Evolutionary conservation across 2,113 vertebrate genomes (phyloP), one percentile per base, ranked within the genome.

Genomic region (Syrrhaptes paradoxus): DNA sequence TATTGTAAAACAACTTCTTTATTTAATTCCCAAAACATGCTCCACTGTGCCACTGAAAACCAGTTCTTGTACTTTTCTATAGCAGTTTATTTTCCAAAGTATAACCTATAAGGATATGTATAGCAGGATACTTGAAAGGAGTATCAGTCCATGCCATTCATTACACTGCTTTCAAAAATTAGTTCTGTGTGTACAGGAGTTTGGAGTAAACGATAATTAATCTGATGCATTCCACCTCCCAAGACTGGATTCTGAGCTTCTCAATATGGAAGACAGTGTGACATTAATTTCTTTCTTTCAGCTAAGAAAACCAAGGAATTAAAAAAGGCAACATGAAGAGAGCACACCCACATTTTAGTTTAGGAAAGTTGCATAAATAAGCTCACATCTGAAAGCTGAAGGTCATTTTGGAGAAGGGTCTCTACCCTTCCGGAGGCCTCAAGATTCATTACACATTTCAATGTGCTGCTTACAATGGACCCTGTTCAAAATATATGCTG

Each of bases 401-500:
- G 81, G 86, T 54, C 63, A 54, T 51, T 85, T 68, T 63, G 32
- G 52, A 41, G 46, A 92, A 94, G 78, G 51, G 71, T 76, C 43
- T 76, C 48, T 87, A 87, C 87, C 61, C 68, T 72, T 84, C 55
- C 43, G 65, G 54, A 71, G 71, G 89, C 49, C 85, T 81, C 88
- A 82, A 45, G 54, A 87, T 55, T 90, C 90, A 75, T 29, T 48
- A 86, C 68, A 72, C n/a, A 68, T 83, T 93, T 89, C 59, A 62
- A 4, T 20, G 24, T 11, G 38, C 65, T 75, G 85, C 85, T 96
- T 83, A 88, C 43, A 80, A 78, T 81, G 87, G 78, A 83, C 13
- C 15, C 48, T 45, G 79, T 81, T 95, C 95, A 94, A 95, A 95
- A 87, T 43, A 63, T 78, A 95, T 63, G 68, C 72, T 92, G 92